Evolutionary conservation across 2,888 invertebrate genomes (phyloP).

Genomic region (Mongoloraphidia duomilia): DNA sequence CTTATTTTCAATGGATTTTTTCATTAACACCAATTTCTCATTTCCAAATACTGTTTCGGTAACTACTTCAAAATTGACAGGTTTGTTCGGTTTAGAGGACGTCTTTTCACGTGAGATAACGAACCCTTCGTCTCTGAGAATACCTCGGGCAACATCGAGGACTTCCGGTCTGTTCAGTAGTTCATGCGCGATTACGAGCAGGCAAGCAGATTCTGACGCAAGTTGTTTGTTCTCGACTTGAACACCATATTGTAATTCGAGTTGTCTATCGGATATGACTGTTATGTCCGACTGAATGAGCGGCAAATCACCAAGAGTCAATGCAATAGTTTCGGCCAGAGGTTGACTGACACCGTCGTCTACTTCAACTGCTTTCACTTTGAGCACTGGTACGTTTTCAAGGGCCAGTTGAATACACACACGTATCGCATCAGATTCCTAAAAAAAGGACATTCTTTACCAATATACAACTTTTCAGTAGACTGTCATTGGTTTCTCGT

Average conservation of each 20-base stretch:
- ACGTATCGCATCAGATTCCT: slow-evolving; percentile 30
- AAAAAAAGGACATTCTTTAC: not conserved
- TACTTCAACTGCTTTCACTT: slow-evolving; percentile 38
- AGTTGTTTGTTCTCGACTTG: slow-evolving; percentile 47
- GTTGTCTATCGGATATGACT: slow-evolving; percentile 36
- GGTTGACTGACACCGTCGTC: slow-evolving; percentile 27
- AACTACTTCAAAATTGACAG: slow-evolving; percentile 34
- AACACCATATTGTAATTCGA: slow-evolving; percentile 35
- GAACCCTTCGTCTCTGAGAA: slow-evolving; percentile 43
- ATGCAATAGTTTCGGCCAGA: slow-evolving; percentile 38
- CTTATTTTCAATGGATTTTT: slow-evolving; percentile 32
- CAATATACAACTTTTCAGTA: not conserved
- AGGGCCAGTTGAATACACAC: slow-evolving; percentile 52
- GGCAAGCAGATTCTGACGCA: slow-evolving; percentile 19
- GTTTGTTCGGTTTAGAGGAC: slow-evolving; percentile 30
- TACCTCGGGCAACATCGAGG: slow-evolving; percentile 32
- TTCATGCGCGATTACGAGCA: slow-evolving; percentile 22
- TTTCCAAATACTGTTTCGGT: slow-evolving; percentile 33
- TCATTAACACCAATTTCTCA: slow-evolving; percentile 39
- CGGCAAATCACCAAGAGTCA: slow-evolving; percentile 51
- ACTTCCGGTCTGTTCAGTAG: slow-evolving; percentile 36
- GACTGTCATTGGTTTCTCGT: too few species aligned
- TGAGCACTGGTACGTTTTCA: slow-evolving; percentile 51
- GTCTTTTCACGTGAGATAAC: slow-evolving; percentile 43
- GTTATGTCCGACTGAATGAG: slow-evolving; percentile 51